Base-by-base conservation (phyloP, 1,140 invertebrate species). In the Dreissena rostriformis region DNA sequence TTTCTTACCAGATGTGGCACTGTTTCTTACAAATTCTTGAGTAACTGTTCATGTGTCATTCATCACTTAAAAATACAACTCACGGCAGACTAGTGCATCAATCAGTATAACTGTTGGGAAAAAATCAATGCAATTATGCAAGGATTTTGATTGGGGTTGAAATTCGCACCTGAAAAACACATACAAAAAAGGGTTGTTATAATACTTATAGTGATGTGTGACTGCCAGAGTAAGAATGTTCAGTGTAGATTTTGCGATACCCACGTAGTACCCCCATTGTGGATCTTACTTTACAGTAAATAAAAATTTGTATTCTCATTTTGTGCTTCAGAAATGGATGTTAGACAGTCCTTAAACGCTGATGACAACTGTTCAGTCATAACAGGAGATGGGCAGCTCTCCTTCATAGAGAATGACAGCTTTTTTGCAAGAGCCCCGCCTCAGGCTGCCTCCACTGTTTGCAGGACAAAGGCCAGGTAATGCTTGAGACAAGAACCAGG, bases 351-450 rank as follows among this genome's bases (percentile, higher is more conserved):
- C 4, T 53, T 82, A 17, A 82, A 82, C 24, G 51, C 57, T 22
- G 80, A 82, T 10, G 72, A 82, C 14, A 82, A 75, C 29, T 51
- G 51, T 5, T 53, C 57, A 14, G 57, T 82, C 12, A 49, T 82
- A 7, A 74, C 71, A 28, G 80, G 80, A 14, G 80, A 82, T 74
- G 80, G 80, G 22, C 80, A 82, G 80, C 63, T 74, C 39, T 82
- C 80, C 19, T 82, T 82, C 52, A n/a, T 82, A 6, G 80, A 82
- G 57, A 65, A 51, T 74, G 80, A 82, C 52, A 82, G 71, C 29
- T 82, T 82, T n/a, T 82, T 65, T 82, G 80, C 80, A 11, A 74
- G 61, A 51, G 80, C 70, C 6, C 80, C 80, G 2, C 80, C 80
- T 55, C 55, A 73, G 22, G 80, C 80, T 53, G 80, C 80, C 63